Base-by-base conservation (phyloP, 2,888 invertebrate species). In the Hermaeophaga mercurialis region DNA sequence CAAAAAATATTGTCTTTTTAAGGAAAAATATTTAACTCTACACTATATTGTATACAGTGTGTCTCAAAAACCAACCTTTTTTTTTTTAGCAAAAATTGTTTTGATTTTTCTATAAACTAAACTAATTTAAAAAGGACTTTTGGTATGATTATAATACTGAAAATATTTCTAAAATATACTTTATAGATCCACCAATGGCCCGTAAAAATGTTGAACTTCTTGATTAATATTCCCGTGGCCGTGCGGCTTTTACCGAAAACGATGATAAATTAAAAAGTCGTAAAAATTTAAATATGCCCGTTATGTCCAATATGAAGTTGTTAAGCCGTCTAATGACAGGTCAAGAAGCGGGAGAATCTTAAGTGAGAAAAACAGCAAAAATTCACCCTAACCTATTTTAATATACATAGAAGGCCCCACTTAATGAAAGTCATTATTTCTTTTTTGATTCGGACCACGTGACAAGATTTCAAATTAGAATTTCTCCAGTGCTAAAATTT, bases 231-330 rank as follows among this genome's bases (percentile, higher is more conserved):
- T 68, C 69, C 47, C 49, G 38, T 56, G 56, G 59, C 61, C 31
- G 54, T 54, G 56, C 57, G 50, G 63, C 66, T 65, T 65, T 70
- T 71, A 70, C 68, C 66, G 69, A 58, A 66, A 69, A 70, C 65
- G 65, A 70, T 66, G 70, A 70, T 70, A 65, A 68, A 70, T 71
- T 68, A 69, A 71, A 71, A 71, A 70, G 65, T 59, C 63, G 64
- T 65, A 69, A 70, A 70, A 70, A 70, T 69, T 68, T 58, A 62
- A 64, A 64, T 63, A 58, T 56, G 49, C 59, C 38, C 45, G 57
- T 64, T 59, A 58, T 57, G 59, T 62, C 57, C 62, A 59, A 67
- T 66, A 67, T 67, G 56, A 58, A 61, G 59, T 62, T 60, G 58
- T 62, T 61, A 60, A 64, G 64, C 64, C 56, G 22, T 41, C 34